Percentiles rank a stretch among this genome's conserved stretches.
These are phyloP conservation scores for Marmota monax DNA, from an alignment of 2,113 vertebrate genomes.

Conservation along the genomic window DNA sequence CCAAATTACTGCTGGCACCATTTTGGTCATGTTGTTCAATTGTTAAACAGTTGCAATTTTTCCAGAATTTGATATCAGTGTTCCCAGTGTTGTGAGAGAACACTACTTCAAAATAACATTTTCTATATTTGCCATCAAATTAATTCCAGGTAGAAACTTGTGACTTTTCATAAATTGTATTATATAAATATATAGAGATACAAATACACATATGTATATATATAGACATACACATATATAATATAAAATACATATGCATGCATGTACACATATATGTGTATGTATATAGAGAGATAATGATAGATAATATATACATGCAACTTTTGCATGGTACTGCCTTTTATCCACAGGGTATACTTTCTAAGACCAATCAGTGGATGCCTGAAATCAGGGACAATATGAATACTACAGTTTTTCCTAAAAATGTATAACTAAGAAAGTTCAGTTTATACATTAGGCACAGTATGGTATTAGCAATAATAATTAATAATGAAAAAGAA, in stretches of 20 bases:
- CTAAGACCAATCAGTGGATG: neutral
- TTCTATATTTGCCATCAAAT: neutral
- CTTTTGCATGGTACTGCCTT: fast-evolving
- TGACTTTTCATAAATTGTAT: neutral
- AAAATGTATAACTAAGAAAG: neutral
- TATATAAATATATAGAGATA: neutral
- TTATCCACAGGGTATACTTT: neutral
- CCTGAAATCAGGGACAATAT: neutral
- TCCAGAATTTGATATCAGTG: neutral
- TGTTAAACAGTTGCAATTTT: neutral
- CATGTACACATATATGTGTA: neutral
- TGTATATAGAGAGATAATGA: neutral
- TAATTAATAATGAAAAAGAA: neutral
- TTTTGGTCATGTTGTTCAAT: neutral
- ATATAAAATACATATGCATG: neutral
- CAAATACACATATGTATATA: neutral
- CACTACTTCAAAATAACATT: neutral
- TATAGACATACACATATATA: neutral
- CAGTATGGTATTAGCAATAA: neutral
- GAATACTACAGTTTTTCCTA: neutral
- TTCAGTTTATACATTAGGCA: neutral
- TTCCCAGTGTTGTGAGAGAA: neutral
- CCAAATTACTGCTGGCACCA: neutral
- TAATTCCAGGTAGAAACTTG: neutral
- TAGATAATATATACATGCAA: neutral